A percentile compares a stretch with the other conserved stretches of the same genome.
Conservation (phyloP, 2,113 vertebrate genomes). For the Ammodramus savannarum region DNA sequence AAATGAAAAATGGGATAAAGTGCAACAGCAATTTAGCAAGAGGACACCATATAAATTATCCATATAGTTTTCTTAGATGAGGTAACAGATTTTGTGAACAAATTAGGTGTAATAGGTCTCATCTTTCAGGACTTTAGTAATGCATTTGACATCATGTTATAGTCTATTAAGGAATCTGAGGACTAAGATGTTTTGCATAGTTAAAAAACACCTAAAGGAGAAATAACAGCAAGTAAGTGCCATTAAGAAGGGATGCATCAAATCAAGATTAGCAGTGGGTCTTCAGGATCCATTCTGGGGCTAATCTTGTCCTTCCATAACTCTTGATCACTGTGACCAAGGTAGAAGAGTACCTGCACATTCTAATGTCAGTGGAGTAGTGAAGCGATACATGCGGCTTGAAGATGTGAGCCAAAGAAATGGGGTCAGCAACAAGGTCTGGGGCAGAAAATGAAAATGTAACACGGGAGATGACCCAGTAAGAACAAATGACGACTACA, state of each 20-base stretch:
- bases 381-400: neutral
- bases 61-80: neutral
- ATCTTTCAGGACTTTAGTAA: neutral
- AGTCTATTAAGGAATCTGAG: neutral
- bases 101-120: neutral
- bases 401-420: neutral
- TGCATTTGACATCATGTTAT: neutral
- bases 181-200: neutral
- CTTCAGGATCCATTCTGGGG: neutral
- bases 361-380: neutral
- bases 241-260: neutral
- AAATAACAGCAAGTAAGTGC: neutral
- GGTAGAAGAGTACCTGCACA: neutral
- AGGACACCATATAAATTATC: neutral
- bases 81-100: neutral
- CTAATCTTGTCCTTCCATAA: neutral
- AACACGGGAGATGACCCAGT: neutral
- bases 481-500: neutral
- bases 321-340: neutral
- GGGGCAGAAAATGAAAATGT: neutral
- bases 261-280: neutral
- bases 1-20: conserved; percentile 1
- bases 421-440: neutral
- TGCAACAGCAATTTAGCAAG: neutral
- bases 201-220: neutral